Conservation (phyloP, 2,888 invertebrate genomes). For the Ophion slaviceki region DNA sequence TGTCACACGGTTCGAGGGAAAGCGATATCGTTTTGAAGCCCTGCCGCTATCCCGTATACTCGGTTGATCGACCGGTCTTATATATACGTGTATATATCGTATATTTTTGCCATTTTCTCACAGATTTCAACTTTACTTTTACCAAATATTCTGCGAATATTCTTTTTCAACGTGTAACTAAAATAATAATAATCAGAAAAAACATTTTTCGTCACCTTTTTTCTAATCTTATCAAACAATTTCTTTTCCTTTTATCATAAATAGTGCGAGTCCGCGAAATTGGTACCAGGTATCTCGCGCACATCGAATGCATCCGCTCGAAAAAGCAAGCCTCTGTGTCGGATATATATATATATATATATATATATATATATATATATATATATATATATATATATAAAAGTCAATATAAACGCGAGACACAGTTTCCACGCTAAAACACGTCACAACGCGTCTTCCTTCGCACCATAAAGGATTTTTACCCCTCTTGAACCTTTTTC, state of each 20-base stretch:
- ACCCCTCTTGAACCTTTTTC: not conserved
- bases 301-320: constrained; percentile 21
- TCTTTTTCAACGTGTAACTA: no score
- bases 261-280: no score
- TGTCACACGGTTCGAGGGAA: not conserved
- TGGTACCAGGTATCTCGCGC: not conserved
- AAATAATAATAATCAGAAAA: no score
- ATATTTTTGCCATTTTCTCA: not conserved
- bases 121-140: no score
- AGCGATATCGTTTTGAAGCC: constrained; percentile 1
- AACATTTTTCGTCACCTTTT: no score
- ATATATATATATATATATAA: not conserved
- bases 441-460: constrained; percentile 16
- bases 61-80: not conserved
- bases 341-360: not conserved
- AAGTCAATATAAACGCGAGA: not conserved
- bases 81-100: not conserved
- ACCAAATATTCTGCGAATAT: no score
- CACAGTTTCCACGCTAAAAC: constrained; percentile 19
- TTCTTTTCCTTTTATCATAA: no score
- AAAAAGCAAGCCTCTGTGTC: constrained; percentile 25
- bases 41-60: not conserved
- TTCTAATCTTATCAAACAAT: no score
- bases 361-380: no score
- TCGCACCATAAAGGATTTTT: not conserved